These are phyloP conservation scores for Triplophysa rosa DNA, from an alignment of 2,113 vertebrate genomes.

Conservation along the genomic window DNA sequence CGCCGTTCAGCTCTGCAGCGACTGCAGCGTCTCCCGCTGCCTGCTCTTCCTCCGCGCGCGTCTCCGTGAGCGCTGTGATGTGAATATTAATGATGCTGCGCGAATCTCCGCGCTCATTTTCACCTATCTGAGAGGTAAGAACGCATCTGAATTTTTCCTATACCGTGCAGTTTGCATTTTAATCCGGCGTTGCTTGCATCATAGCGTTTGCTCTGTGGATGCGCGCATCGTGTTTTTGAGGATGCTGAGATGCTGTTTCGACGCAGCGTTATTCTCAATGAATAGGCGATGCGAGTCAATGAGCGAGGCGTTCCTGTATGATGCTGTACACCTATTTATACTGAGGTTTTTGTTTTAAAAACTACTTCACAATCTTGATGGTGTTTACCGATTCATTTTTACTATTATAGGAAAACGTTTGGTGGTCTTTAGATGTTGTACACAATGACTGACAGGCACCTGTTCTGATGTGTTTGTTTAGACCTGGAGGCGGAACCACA, in stretches of 20 bases:
- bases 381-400: neutral
- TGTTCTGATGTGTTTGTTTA: neutral
- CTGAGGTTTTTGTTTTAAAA: conserved; percentile 19
- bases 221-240: conserved; percentile 4
- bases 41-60: conserved; percentile 46
- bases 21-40: conserved; percentile 41
- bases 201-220: neutral
- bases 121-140: conserved; percentile 56
- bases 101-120: conserved; percentile 44
- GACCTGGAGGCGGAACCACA: neutral
- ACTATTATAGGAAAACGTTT: neutral
- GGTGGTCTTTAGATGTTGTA: neutral
- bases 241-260: conserved; percentile 24
- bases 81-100: conserved; percentile 60
- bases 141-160: neutral
- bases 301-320: conserved; percentile 23
- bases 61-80: conserved; percentile 52
- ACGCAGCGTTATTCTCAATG: conserved; percentile 33
- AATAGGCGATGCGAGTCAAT: conserved; percentile 35
- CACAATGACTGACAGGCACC: neutral
- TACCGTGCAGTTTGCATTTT: neutral
- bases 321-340: neutral
- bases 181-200: neutral
- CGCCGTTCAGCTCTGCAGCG: conserved; percentile 37
- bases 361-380: neutral